phyloP scores from a whole-genome alignment of 2,113 vertebrate genomes.

The Perca schrenkii region DNA sequence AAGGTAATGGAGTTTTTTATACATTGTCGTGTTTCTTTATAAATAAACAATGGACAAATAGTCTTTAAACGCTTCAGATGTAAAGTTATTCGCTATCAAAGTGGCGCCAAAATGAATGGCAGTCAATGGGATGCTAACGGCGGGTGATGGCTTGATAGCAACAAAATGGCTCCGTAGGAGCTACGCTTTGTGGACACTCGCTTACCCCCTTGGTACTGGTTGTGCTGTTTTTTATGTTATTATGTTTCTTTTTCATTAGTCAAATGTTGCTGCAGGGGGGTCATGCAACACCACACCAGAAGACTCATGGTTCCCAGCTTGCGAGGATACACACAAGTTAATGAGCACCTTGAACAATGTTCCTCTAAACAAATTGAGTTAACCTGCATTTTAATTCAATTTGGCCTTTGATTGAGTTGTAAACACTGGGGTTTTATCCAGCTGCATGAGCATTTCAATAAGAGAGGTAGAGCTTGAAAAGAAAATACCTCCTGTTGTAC shows the following conservation, averaged over 20 bases:
- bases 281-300: constrained; percentile 41
- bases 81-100: too few relatives aligned
- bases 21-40: too few relatives aligned
- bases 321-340: constrained; percentile 45
- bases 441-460: neutral
- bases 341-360: constrained; percentile 67
- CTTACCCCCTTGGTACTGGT: constrained; percentile 3
- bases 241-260: constrained; percentile 65
- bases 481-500: constrained; percentile 6
- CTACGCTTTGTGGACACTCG: too few relatives aligned
- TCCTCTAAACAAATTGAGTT: constrained; percentile 62
- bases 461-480: constrained; percentile 7
- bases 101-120: too few relatives aligned
- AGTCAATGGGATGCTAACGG: too few relatives aligned
- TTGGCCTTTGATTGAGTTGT: constrained; percentile 55
- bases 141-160: too few relatives aligned
- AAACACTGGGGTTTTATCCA: neutral
- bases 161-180: too few relatives aligned
- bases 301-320: constrained; percentile 35
- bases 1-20: too few relatives aligned
- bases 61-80: too few relatives aligned
- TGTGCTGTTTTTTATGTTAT: constrained; percentile 54
- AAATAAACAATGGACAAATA: too few relatives aligned
- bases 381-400: constrained; percentile 65
- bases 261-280: constrained; percentile 48